A percentile compares a stretch with the other conserved stretches of the same genome.
Evolutionary conservation across 2,888 invertebrate genomes (phyloP).

Genomic region (Lutraria lutraria): DNA sequence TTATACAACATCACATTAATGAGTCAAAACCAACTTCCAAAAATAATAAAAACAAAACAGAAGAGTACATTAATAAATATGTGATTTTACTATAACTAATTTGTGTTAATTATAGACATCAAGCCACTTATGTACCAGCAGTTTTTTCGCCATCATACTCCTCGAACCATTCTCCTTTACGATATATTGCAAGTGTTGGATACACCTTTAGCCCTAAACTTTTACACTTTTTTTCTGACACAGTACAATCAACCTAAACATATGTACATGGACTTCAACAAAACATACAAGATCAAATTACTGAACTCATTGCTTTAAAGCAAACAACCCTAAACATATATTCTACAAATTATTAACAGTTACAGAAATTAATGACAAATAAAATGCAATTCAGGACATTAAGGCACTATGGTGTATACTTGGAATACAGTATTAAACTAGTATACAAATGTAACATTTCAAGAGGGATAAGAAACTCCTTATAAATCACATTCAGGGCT

Average conservation of each 20-base stretch:
- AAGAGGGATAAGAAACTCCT: too few species aligned
- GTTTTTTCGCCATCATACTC: conserved; percentile 54
- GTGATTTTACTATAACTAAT: neutral
- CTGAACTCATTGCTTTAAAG: neutral
- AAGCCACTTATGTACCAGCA: conserved; percentile 41
- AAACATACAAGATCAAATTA: neutral
- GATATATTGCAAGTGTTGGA: conserved; percentile 61
- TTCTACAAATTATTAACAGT: too few species aligned
- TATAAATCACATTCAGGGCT: too few species aligned
- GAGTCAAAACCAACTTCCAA: neutral
- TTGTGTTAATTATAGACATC: neutral
- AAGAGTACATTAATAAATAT: neutral
- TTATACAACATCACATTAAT: too few species aligned
- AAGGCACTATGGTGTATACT: too few species aligned
- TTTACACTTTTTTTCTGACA: conserved; percentile 43
- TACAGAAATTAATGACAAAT: too few species aligned
- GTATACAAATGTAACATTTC: too few species aligned
- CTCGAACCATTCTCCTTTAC: conserved; percentile 57
- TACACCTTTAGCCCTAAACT: conserved; percentile 56
- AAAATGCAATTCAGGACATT: too few species aligned
- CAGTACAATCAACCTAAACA: conserved; percentile 61
- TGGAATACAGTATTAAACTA: too few species aligned
- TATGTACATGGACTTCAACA: conserved; percentile 6
- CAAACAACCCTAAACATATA: too few species aligned
- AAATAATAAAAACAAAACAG: neutral